phyloP scores from a whole-genome alignment of 1,140 invertebrate genomes.

The Aradophagus sp. region DNA sequence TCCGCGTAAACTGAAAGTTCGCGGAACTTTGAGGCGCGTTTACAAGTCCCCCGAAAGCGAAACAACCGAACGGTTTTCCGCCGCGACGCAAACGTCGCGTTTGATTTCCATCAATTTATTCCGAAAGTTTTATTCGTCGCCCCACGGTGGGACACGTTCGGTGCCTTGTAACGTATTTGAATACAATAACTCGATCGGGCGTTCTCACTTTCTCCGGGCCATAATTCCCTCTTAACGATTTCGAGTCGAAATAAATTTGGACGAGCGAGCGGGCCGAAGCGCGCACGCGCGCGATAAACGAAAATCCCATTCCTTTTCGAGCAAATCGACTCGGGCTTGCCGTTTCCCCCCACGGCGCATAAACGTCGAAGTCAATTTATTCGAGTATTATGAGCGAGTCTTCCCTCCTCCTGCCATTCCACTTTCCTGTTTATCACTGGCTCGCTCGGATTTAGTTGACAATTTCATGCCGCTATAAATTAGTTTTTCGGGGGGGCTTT shows the following conservation, averaged over 20 bases:
- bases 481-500: constrained; percentile 44
- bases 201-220: constrained; percentile 36
- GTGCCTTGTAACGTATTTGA: constrained; percentile 36
- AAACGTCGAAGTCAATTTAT: constrained; percentile 53
- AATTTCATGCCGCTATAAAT: constrained; percentile 49
- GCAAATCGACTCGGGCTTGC: constrained; percentile 36
- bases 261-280: not conserved
- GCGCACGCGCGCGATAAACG: constrained; percentile 27
- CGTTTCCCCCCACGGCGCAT: constrained; percentile 30
- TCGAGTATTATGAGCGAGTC: constrained; percentile 46
- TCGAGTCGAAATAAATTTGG: constrained; percentile 31
- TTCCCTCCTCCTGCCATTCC: no score
- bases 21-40: no score
- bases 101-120: constrained; percentile 14
- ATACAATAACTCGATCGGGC: constrained; percentile 34
- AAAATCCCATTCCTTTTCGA: constrained; percentile 38
- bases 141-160: no score
- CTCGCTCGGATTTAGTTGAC: constrained; percentile 39
- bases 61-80: no score
- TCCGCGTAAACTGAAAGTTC: no score
- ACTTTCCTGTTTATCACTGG: constrained; percentile 36
- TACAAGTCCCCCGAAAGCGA: no score
- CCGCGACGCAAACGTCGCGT: constrained; percentile 3
- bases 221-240: constrained; percentile 33
- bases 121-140: no score